Percentiles rank a stretch among this genome's conserved stretches.
These are phyloP conservation scores for Campoletis raptor DNA, from an alignment of 2,888 invertebrate genomes.

Conservation along the genomic window DNA sequence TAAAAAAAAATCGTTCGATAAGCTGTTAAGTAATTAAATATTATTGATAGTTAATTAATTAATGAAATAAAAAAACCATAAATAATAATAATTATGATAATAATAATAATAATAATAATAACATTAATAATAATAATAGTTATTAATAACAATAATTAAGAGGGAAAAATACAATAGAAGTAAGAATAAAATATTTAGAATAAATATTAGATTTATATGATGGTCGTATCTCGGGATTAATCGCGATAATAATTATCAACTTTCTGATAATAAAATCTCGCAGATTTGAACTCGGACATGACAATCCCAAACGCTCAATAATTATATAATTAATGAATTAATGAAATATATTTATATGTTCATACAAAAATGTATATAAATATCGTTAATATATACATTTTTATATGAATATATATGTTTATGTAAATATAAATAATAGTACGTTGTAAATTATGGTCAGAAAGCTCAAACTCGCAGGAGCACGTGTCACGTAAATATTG, in stretches of 20 bases:
- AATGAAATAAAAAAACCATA: slow-evolving; percentile 2
- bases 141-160: slow-evolving; percentile 28
- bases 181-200: slow-evolving; percentile 53
- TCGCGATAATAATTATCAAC: slow-evolving; percentile 52
- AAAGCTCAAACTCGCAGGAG: slow-evolving; percentile 64
- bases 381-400: slow-evolving; percentile 17
- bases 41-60: slow-evolving; percentile 66
- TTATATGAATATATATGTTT: slow-evolving; percentile 23
- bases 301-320: slow-evolving; percentile 78
- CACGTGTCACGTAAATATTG: slow-evolving; percentile 22
- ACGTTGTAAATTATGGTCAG: slow-evolving; percentile 55
- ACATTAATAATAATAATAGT: slow-evolving; percentile 39
- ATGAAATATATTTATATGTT: slow-evolving; percentile 7
- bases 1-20: slow-evolving; percentile 66
- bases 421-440: slow-evolving; percentile 42
- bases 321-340: slow-evolving; percentile 16
- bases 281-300: slow-evolving; percentile 66
- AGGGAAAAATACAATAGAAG: slow-evolving; percentile 23
- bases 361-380: not conserved
- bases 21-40: slow-evolving; percentile 74
- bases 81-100: slow-evolving; percentile 12
- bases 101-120: slow-evolving; percentile 26
- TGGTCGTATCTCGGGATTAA: slow-evolving; percentile 60
- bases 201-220: slow-evolving; percentile 50
- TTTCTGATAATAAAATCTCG: slow-evolving; percentile 42